Percentiles rank a stretch among this genome's conserved stretches.
phyloP scores from a whole-genome alignment of 2,888 invertebrate genomes.

The Caenorhabditis sp. region DNA sequence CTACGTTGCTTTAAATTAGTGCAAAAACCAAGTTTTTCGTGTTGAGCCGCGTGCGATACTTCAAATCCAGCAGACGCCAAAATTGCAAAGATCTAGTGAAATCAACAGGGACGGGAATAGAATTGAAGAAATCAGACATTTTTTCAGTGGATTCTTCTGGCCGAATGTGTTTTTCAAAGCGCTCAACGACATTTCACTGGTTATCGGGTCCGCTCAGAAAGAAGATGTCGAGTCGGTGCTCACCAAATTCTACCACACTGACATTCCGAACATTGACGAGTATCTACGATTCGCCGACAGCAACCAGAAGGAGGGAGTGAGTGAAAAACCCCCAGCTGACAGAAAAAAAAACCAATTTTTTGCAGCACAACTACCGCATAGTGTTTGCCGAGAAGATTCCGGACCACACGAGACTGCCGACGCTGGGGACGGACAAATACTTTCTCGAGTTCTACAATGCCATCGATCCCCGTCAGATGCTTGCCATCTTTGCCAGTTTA shows the following conservation, averaged over 20 bases:
- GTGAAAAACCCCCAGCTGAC: background rate
- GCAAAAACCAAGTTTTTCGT: background rate
- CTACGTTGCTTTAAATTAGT: no score
- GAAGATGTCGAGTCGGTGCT: conserved; percentile 72
- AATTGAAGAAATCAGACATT: no score
- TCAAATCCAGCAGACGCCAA: background rate
- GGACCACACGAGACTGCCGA: conserved; percentile 88
- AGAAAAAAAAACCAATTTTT: background rate
- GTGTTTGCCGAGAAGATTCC: conserved; percentile 82
- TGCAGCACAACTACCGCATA: conserved; percentile 39
- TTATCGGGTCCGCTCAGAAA: conserved; percentile 82
- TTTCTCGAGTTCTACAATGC: conserved; percentile 97
- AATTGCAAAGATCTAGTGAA: background rate
- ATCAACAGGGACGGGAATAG: background rate
- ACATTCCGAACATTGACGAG: conserved; percentile 73
- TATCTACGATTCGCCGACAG: conserved; percentile 45
- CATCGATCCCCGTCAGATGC: conserved; percentile 94
- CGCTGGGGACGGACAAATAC: conserved; percentile 95
- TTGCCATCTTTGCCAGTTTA: conserved; percentile 86
- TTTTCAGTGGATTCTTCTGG: conserved; percentile 92
- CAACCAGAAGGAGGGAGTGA: conserved; percentile 22
- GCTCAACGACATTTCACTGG: conserved; percentile 88
- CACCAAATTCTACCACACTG: conserved; percentile 74
- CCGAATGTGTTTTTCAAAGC: conserved; percentile 93
- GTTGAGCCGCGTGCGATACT: background rate